Conservation (phyloP, 2,797 vertebrate species). For the Sebastiscus tertius region DNA sequence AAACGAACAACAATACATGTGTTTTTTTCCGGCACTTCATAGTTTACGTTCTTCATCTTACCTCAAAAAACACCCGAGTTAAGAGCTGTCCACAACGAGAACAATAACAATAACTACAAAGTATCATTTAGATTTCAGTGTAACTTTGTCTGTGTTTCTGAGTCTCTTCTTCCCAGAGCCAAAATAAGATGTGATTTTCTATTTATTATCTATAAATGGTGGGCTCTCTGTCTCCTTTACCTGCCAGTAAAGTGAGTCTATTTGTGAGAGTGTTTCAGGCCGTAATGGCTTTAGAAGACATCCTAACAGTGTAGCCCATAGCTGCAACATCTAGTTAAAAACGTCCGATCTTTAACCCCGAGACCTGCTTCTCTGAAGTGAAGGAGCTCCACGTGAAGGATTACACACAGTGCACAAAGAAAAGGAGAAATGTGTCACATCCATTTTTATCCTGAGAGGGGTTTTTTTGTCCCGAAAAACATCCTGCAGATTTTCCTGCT, state of each 20-base stretch:
- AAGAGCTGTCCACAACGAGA: background rate
- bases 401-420: background rate
- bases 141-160: background rate
- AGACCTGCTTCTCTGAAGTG: constrained; percentile 2
- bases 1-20: background rate
- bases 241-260: constrained; percentile 38
- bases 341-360: constrained; percentile 44
- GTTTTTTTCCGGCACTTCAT: background rate
- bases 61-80: background rate
- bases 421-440: background rate
- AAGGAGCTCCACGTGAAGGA: background rate
- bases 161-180: background rate
- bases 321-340: constrained; percentile 38
- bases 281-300: constrained; percentile 51
- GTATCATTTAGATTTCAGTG: background rate
- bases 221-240: constrained; percentile 22
- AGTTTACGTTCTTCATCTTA: background rate
- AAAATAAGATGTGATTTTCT: constrained; percentile 43
- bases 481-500: background rate
- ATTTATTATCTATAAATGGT: constrained; percentile 38
- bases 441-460: background rate
- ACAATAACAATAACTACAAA: background rate
- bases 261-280: constrained; percentile 27
- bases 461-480: background rate
- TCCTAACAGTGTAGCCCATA: background rate